Evolutionary conservation across 92 coral and sea anemone genomes (phyloP).

Genomic region (Heliopora coerulea): DNA sequence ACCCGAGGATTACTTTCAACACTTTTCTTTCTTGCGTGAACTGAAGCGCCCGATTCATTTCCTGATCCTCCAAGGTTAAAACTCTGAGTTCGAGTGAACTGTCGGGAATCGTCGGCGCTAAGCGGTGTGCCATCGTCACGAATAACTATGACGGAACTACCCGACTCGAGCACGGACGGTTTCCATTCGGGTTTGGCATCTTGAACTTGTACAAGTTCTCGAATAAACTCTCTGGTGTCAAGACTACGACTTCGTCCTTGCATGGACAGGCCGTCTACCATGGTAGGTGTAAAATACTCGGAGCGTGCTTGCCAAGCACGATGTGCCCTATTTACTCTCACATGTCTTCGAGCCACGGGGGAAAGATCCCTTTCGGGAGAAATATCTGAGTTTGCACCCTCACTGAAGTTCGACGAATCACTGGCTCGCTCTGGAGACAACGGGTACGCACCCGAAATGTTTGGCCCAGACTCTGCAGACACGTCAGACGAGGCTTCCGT

Average conservation of each 20-base stretch:
- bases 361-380: slow-evolving; percentile 45
- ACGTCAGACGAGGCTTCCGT: slow-evolving; percentile 62
- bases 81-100: slow-evolving; percentile 25
- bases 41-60: not conserved
- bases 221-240: slow-evolving; percentile 34
- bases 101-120: not conserved
- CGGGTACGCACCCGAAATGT: slow-evolving; percentile 41
- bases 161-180: not conserved
- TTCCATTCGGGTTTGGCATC: not conserved
- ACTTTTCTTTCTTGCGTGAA: slow-evolving; percentile 4
- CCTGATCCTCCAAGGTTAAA: slow-evolving; percentile 4
- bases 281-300: slow-evolving; percentile 29
- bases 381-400: slow-evolving; percentile 10
- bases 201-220: slow-evolving; percentile 20
- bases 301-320: slow-evolving; percentile 34
- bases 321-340: slow-evolving; percentile 31
- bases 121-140: not conserved
- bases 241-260: slow-evolving; percentile 43
- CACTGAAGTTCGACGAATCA: slow-evolving; percentile 59
- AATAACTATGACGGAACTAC: slow-evolving; percentile 10
- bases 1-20: not conserved
- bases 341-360: slow-evolving; percentile 40
- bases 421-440: slow-evolving; percentile 52
- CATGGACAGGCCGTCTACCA: slow-evolving; percentile 6
- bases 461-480: slow-evolving; percentile 43